These are phyloP conservation scores for Vireo griseus DNA, from an alignment of 2,797 vertebrate species.

Conservation along the genomic window DNA sequence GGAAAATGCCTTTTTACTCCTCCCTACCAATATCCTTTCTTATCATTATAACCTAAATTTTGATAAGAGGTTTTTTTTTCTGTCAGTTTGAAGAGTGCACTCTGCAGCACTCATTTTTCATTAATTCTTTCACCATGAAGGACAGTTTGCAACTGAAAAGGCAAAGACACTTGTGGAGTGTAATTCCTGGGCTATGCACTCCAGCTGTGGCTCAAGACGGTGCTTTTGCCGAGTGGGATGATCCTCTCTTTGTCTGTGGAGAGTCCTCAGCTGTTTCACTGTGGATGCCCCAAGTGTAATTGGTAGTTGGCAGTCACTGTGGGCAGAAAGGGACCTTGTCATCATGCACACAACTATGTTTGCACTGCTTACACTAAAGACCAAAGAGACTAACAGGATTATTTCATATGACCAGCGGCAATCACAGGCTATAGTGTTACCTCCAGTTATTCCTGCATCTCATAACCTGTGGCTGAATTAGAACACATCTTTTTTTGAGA, in stretches of 20 bases:
- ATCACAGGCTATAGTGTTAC: neutral
- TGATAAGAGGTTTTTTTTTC: neutral
- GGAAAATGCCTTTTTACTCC: neutral
- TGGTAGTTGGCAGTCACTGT: neutral
- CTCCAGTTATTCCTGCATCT: neutral
- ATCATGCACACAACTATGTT: neutral
- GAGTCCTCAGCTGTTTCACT: neutral
- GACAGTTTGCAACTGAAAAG: neutral
- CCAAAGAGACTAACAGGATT: neutral
- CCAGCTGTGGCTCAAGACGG: neutral
- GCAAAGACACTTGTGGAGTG: neutral
- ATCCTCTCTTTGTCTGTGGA: neutral
- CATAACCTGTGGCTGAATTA: slow-evolving; percentile 18
- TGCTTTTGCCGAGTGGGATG: neutral
- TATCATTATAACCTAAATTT: neutral
- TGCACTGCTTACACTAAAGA: neutral
- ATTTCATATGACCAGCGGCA: neutral
- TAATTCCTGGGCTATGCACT: neutral
- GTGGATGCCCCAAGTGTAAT: neutral
- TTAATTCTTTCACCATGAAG: neutral
- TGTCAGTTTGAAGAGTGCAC: neutral
- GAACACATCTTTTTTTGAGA: neutral
- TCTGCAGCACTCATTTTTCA: neutral
- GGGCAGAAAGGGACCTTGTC: neutral
- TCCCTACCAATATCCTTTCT: neutral